Percentiles rank a stretch among this genome's conserved stretches.
Conservation (phyloP, 2,113 vertebrate genomes). For the Formicarius rufipectus region DNA sequence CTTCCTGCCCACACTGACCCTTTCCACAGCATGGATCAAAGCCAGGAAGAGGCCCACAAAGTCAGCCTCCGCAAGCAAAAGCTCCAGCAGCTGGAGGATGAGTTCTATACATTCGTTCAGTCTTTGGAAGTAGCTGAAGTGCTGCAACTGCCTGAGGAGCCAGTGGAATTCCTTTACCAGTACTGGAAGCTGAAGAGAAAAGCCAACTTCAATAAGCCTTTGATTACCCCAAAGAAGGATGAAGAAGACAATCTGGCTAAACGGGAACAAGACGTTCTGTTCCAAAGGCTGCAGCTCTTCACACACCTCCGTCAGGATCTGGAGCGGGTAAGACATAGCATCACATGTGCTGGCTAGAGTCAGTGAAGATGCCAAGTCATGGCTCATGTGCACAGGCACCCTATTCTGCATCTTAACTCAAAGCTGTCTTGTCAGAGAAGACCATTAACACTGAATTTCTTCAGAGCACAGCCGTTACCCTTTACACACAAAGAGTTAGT, state of each 20-base stretch:
- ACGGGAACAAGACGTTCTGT: slow-evolving; percentile 92
- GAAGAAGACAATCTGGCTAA: slow-evolving; percentile 96
- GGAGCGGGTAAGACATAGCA: slow-evolving; percentile 83
- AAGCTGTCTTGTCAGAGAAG: not conserved
- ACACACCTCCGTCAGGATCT: slow-evolving; percentile 96
- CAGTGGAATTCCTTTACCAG: slow-evolving; percentile 90
- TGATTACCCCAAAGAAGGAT: slow-evolving; percentile 93
- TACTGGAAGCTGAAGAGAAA: slow-evolving; percentile 98
- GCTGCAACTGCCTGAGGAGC: slow-evolving; percentile 80
- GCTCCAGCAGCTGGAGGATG: slow-evolving; percentile 93
- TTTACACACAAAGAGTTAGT: not conserved
- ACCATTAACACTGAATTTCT: not conserved
- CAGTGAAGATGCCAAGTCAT: not conserved
- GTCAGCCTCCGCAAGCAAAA: slow-evolving; percentile 90
- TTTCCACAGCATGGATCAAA: slow-evolving; percentile 73
- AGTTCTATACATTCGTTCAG: slow-evolving; percentile 90
- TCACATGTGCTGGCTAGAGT: not conserved
- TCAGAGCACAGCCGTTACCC: not conserved
- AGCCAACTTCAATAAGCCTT: slow-evolving; percentile 92
- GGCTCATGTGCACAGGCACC: not conserved
- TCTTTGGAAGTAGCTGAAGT: slow-evolving; percentile 81
- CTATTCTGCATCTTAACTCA: accelerated
- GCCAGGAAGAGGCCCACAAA: slow-evolving; percentile 82
- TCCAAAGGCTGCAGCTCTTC: slow-evolving; percentile 92
- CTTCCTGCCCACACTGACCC: slow-evolving; percentile 33